Percentiles rank a stretch among this genome's conserved stretches.
Evolutionary conservation across 2,113 vertebrate genomes (phyloP).

Genomic region (Chitala chitala): DNA sequence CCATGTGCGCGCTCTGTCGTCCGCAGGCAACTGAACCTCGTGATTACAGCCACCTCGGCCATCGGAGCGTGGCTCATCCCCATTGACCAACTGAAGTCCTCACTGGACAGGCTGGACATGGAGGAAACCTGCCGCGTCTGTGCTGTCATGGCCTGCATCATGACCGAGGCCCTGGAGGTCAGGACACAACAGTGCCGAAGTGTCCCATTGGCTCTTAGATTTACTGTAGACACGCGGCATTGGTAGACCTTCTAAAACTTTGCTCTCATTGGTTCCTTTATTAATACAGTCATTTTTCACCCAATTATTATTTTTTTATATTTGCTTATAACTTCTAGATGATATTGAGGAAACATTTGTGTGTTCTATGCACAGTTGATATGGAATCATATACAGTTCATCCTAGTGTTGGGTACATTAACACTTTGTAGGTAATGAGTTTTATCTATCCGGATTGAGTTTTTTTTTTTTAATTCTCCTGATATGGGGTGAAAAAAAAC

Average conservation of each 20-base stretch:
- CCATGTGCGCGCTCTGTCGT: slow-evolving; percentile 17
- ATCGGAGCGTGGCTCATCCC: slow-evolving; percentile 95
- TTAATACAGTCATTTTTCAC: no score
- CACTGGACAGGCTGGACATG: slow-evolving; percentile 85
- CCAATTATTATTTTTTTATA: no score
- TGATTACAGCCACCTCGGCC: slow-evolving; percentile 93
- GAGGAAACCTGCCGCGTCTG: slow-evolving; percentile 85
- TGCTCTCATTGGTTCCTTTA: no score
- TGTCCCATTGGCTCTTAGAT: neutral
- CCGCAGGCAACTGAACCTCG: slow-evolving; percentile 85
- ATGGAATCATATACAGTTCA: no score
- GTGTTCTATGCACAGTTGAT: no score
- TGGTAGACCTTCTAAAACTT: no score
- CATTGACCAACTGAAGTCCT: slow-evolving; percentile 94
- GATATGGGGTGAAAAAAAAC: slow-evolving; percentile 86
- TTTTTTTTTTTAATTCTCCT: neutral
- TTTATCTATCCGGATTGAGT: neutral
- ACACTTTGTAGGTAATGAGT: no score
- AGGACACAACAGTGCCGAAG: neutral
- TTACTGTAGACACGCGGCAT: no score
- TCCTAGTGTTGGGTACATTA: no score
- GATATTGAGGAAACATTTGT: no score
- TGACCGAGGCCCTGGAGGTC: slow-evolving; percentile 96
- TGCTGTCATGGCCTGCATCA: slow-evolving; percentile 97
- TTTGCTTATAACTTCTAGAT: no score